Evolutionary conservation across 2,797 vertebrate species (phyloP), one percentile per base, ranked within the genome.

Genomic region (Carapus acus): DNA sequence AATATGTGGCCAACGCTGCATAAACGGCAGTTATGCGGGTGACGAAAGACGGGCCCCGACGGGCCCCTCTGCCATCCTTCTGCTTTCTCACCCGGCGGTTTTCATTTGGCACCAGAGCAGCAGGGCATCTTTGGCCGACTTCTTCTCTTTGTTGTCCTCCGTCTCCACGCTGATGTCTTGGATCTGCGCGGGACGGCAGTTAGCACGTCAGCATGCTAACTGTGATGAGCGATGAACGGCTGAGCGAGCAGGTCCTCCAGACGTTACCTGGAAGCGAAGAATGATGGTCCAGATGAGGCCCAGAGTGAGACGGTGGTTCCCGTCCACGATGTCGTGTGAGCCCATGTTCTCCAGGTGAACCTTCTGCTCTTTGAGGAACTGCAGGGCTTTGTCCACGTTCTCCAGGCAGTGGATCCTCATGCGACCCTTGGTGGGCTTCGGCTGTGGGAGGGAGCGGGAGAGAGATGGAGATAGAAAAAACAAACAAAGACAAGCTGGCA

Each of bases 31-130:
- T 36, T 34, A 41, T 67, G 14, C 8, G 20, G 5, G 16, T 51
- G 21, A 42, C 58, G 27, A 43, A 51, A 49, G 21, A 42, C 58
- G 27, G 42, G 49, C 31, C 18, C 18, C 2, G 4, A n/a, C n/a
- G n/a, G n/a, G n/a, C 37, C 27, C 8, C 23, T 2, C 18, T 3
- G 8, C 7, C 24, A 43, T 13, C 41, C 23, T 17, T 42, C 23
- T 52, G 39, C n/a, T 52, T 62, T 64, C 69, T 85, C 59, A 94
- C 94, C 94, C 94, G 0, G 93, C 93, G 0, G 93, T 96, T 80
- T 97, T 96, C 94, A 95, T 96, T 84, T 96, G 93, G 79, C 93
- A 95, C 93, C 93, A 96, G 43, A 96, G 87, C 63, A 96, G 85
- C 67, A 96, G 85, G 3, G 94, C 94, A 1, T 97, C 94, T 85